Evolutionary conservation across 2,113 vertebrate genomes (phyloP).

Genomic region (Paradisaea rubra): DNA sequence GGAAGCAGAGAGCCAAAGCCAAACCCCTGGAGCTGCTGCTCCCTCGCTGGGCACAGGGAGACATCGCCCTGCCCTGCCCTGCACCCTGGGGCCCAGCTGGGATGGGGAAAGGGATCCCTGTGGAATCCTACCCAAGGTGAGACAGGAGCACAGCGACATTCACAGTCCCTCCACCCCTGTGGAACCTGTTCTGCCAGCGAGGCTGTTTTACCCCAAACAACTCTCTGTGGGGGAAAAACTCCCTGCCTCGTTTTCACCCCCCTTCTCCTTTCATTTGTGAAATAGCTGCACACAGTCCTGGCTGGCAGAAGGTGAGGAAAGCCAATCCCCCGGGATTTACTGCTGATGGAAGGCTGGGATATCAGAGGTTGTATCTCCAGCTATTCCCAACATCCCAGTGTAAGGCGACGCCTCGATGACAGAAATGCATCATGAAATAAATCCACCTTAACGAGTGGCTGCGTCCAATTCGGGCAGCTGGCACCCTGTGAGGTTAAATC

Average conservation of each 20-base stretch:
- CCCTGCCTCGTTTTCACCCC: accelerated
- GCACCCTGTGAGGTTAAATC: background rate
- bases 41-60: accelerated
- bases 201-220: background rate
- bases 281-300: background rate
- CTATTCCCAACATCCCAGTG: background rate
- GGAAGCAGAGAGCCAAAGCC: background rate
- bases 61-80: background rate
- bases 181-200: background rate
- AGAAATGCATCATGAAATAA: background rate
- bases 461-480: background rate
- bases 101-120: background rate
- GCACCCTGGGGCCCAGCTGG: background rate
- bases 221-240: background rate
- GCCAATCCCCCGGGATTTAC: background rate
- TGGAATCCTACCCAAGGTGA: accelerated
- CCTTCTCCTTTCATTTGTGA: background rate
- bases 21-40: background rate
- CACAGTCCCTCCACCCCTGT: background rate
- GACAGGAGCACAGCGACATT: background rate
- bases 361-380: background rate
- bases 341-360: background rate
- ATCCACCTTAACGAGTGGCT: background rate
- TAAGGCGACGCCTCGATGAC: background rate
- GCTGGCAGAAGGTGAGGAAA: background rate